These are phyloP conservation scores for Sycophila sp. DNA, from an alignment of 1,140 invertebrate genomes.

Conservation along the genomic window DNA sequence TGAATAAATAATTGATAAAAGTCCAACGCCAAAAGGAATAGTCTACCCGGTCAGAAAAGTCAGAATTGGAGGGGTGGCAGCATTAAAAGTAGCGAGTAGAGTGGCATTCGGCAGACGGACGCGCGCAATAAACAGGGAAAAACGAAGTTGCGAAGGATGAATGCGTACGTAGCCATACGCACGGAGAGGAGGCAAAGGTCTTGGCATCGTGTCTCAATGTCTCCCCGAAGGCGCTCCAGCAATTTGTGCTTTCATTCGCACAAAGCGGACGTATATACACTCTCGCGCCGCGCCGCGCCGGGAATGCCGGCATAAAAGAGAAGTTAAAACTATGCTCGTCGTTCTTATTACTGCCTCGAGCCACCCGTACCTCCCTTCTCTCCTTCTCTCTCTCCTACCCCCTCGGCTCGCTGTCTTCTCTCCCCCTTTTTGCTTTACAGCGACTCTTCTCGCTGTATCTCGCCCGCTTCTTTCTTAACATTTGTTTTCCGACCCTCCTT, in stretches of 20 bases:
- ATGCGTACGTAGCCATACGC: constrained; percentile 14
- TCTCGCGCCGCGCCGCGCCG: constrained; percentile 37
- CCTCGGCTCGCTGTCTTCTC: constrained; percentile 32
- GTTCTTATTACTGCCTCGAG: constrained; percentile 67
- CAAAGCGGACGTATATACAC: constrained; percentile 52
- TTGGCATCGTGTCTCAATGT: constrained; percentile 63
- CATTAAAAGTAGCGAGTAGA: constrained; percentile 20
- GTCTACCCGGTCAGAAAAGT: too few species aligned
- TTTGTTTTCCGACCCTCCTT: too few species aligned
- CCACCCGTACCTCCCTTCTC: constrained; percentile 52
- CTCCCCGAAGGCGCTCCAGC: constrained; percentile 64
- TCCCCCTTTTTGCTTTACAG: constrained; percentile 6
- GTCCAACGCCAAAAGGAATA: too few species aligned
- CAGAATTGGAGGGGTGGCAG: too few species aligned
- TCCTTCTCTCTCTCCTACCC: constrained; percentile 24
- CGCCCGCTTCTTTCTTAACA: constrained; percentile 12
- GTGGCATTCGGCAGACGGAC: neutral
- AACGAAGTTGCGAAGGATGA: constrained; percentile 21
- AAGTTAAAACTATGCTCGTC: constrained; percentile 68
- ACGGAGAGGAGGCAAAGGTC: constrained; percentile 46
- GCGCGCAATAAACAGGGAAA: constrained; percentile 23
- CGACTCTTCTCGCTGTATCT: neutral
- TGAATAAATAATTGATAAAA: too few species aligned
- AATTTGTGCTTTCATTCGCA: constrained; percentile 67
- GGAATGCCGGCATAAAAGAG: constrained; percentile 66